These are phyloP conservation scores for Brenthis hecate DNA, from an alignment of 2,888 invertebrate genomes.

Conservation along the genomic window DNA sequence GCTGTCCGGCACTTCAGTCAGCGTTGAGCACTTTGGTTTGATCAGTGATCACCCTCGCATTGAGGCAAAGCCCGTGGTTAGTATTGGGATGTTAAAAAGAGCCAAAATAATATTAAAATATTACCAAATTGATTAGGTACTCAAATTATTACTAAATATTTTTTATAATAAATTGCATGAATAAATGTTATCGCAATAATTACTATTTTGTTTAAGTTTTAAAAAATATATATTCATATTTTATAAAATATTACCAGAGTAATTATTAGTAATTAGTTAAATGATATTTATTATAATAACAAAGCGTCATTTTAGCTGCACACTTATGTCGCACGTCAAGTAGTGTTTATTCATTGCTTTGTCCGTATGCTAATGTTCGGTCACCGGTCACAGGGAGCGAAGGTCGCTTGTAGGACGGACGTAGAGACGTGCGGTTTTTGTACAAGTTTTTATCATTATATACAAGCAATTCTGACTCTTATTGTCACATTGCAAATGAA, in stretches of 20 bases:
- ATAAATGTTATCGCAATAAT: too few species aligned
- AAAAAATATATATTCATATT: too few species aligned
- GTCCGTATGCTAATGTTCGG: conserved; percentile 72
- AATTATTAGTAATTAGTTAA: not conserved
- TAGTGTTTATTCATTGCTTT: conserved; percentile 75
- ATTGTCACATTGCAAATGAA: not conserved
- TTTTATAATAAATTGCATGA: too few species aligned
- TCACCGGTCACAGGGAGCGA: conserved; percentile 73
- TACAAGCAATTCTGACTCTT: conserved; percentile 8
- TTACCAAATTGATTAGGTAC: too few species aligned
- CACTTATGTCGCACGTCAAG: conserved; percentile 65
- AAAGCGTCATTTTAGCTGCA: conserved; percentile 53
- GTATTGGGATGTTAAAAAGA: too few species aligned
- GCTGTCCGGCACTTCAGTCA: too few species aligned
- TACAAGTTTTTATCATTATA: not conserved
- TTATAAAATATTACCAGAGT: not conserved
- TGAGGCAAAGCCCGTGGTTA: too few species aligned
- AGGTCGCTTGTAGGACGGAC: conserved; percentile 74
- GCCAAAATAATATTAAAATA: too few species aligned
- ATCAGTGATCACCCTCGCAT: too few species aligned
- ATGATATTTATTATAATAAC: conserved; percentile 1
- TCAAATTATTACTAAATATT: too few species aligned
- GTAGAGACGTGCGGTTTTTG: conserved; percentile 14
- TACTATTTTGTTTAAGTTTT: too few species aligned
- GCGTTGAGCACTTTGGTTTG: too few species aligned